Evolutionary conservation across 2,113 vertebrate species (phyloP), one percentile per base, ranked within the genome.

Genomic region (Psittacus erithacus): DNA sequence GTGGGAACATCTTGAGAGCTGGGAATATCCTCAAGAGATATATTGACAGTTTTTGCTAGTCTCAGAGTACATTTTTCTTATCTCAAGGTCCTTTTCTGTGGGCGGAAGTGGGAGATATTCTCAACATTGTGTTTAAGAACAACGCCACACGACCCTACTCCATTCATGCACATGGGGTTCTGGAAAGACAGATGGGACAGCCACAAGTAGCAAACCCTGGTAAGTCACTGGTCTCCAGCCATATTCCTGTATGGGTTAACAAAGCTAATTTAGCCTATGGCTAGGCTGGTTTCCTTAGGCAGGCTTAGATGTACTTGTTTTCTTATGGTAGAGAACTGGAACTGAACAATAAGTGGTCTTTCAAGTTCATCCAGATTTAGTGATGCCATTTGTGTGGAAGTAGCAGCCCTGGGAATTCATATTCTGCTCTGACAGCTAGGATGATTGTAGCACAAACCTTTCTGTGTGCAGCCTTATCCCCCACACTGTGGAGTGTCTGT

Each of bases 61-160:
- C 83, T 94, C 62, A 31, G 23, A 88, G 10, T 69, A 7, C 5
- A 3, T 25, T 90, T 43, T 93, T 93, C 31, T 49, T 38, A 9
- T 55, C 67, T 73, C 94, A 67, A 98, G 98, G 98, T 71, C 98
- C 98, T 71, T 97, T 98, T 68, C 88, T 98, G 64, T 97, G 92
- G 97, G 98, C 97, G 2, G 98, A 98, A 85, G 97, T 98, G 71
- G 98, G 98, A 2, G 98, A 98, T 15, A 97, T 98, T 50, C 57
- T 98, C 67, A 98, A 96, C 68, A 43, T 98, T 2, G 98, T 98
- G 38, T 98, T 98, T 79, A 98, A 98, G 96, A 98, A 98, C 92
- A 98, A 97, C 0, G 98, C 98, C 38, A 97, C 95, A 0, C 96
- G 97, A 3, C 97, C 98, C 35, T 98, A 98, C 77, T 98, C 98